phyloP scores from a whole-genome alignment of 2,888 invertebrate species.

The Caenorhabditis sp. region DNA sequence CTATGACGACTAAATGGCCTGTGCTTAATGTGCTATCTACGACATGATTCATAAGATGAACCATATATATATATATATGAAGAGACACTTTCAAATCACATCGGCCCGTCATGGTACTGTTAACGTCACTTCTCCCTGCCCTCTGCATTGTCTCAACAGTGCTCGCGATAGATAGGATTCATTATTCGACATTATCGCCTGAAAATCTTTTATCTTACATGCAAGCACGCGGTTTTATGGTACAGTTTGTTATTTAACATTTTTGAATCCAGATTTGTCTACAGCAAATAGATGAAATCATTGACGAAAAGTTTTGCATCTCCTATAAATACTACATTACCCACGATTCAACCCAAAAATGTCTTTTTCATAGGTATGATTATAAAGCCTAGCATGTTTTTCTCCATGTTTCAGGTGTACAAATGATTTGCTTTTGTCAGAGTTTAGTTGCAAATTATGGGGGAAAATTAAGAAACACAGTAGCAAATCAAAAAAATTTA shows the following conservation, averaged over 20 bases:
- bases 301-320: slow-evolving; percentile 32
- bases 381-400: neutral
- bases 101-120: slow-evolving; percentile 42
- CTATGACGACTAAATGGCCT: slow-evolving; percentile 28
- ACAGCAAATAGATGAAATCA: slow-evolving; percentile 55
- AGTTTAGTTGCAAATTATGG: slow-evolving; percentile 46
- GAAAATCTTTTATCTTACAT: slow-evolving; percentile 35
- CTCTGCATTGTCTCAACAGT: too few relatives aligned
- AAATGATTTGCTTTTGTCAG: slow-evolving; percentile 16
- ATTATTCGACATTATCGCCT: slow-evolving; percentile 1
- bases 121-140: slow-evolving; percentile 22
- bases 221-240: slow-evolving; percentile 51
- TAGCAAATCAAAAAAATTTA: slow-evolving; percentile 21
- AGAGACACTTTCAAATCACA: slow-evolving; percentile 39
- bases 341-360: slow-evolving; percentile 48
- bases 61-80: slow-evolving; percentile 46
- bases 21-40: slow-evolving; percentile 44
- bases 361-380: slow-evolving; percentile 33
- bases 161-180: neutral
- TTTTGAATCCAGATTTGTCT: too few relatives aligned
- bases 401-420: slow-evolving; percentile 28
- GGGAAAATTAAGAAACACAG: slow-evolving; percentile 17
- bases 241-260: too few relatives aligned
- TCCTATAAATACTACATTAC: slow-evolving; percentile 46
- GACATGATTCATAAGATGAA: slow-evolving; percentile 53